Base-by-base conservation (phyloP, 1,140 invertebrate species). In the Gryon sp. region DNA sequence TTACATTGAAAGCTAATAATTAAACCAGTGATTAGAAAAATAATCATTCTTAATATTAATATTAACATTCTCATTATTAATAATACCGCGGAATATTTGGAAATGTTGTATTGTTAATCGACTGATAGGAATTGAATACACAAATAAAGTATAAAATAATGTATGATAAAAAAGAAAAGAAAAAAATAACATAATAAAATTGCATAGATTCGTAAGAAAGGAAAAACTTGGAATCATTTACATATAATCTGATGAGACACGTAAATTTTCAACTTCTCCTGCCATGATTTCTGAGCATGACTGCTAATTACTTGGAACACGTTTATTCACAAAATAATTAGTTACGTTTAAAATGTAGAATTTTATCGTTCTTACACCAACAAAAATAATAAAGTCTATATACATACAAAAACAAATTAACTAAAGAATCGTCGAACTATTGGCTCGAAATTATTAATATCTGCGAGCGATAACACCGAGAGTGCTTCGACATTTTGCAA, bases 391-490 rank as follows among this genome's bases (percentile, higher is more conserved):
- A 24, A 24, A 45, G n/a, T n/a, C n/a, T n/a, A n/a, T n/a, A n/a
- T n/a, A 45, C 22, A 11, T n/a, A 19, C 8, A 12, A 7, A 22
- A 24, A 24, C 4, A 43, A 43, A 41, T 19, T 2, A 16, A 36
- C 34, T 7, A 30, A 34, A 19, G 18, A 16, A 14, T n/a, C n/a
- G n/a, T n/a, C n/a, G 15, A 18, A 26, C 11, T 24, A 9, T 18
- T 22, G n/a, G 18, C 15, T 18, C 26, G 26, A 43, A 66, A 66
- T 52, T 57, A 69, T 69, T 48, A 69, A 69, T 59, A 57, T 32
- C 8, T 5, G 26, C 14, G 5, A 11, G 15, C 43, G 65, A 69
- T 69, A 69, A 59, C 1, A 20, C 19, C 19, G 19, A 43, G 38
- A 19, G 7, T 18, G 30, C 19, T 53, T 66, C 28, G 32, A 48